Evolutionary conservation across 2,888 invertebrate species (phyloP), one percentile per base, ranked within the genome.

Genomic region (Crepidodera aurea): DNA sequence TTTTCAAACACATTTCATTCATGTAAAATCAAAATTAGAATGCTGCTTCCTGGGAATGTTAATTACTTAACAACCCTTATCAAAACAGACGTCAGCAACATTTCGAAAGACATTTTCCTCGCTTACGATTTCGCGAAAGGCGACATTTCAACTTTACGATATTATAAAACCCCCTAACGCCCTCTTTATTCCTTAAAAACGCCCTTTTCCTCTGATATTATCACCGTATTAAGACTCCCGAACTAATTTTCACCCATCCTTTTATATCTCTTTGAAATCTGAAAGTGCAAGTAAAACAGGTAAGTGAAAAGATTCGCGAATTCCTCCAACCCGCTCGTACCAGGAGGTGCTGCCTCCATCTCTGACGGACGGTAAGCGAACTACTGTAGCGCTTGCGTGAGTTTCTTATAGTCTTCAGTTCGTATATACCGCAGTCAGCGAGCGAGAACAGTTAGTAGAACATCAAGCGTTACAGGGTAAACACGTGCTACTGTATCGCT

Each of bases 391-490:
- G 59, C 44, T 34, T 42, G 51, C 51, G 59, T 51, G 50, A 27
- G 51, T 8, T 57, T 50, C 39, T 39, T 27, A 16, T n/a, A 57
- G 12, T 22, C 50, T 48, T 44, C 44, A 16, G 10, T 65, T 58
- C 16, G 50, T 66, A 54, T 64, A 66, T 66, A 66, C 63, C 54
- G 58, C 63, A 61, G 51, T 54, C 22, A 27, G 18, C 13, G 12
- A 34, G 13, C 51, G 59, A 65, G 66, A 65, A 64, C 64, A 46
- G 62, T 62, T 71, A 71, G 70, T 72, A 70, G 60, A 70, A 71
- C 67, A 59, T 60, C 65, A 62, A 66, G 59, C 67, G 60, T 54
- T 44, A 61, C 53, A 65, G 69, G 69, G 69, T 62, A 64, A 65
- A 73, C 42, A 19, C 55, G 50, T 59, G 63, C 19, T 29, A 25